Percentiles rank a stretch among this genome's conserved stretches.
These are phyloP conservation scores for Pelmatolapia mariae DNA, from an alignment of 2,113 vertebrate genomes.

Conservation along the genomic window DNA sequence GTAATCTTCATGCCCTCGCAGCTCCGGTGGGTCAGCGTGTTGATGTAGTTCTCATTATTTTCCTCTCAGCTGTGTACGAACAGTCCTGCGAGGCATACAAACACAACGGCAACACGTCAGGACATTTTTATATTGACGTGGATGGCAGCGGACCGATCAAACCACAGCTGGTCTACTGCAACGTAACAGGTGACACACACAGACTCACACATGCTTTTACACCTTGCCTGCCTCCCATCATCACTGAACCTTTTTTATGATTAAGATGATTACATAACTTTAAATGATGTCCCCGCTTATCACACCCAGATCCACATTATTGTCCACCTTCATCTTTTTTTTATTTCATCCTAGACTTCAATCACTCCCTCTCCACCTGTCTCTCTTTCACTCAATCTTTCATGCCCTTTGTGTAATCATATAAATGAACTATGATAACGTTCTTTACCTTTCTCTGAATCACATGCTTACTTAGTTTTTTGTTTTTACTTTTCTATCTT, in stretches of 20 bases:
- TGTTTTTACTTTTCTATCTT: not conserved
- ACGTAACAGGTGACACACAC: constrained; percentile 70
- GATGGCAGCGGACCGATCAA: constrained; percentile 82
- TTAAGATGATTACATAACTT: not conserved
- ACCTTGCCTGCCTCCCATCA: not conserved
- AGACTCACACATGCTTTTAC: not conserved
- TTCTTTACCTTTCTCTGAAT: not conserved
- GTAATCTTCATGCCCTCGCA: not conserved
- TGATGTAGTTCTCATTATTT: constrained; percentile 1
- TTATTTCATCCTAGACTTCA: not conserved
- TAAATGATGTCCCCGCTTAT: not conserved
- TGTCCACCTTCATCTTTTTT: not conserved
- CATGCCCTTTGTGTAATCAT: not conserved
- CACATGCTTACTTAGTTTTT: not conserved
- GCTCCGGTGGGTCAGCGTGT: not conserved
- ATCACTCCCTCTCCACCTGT: not conserved
- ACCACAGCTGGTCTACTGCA: constrained; percentile 81
- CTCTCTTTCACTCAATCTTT: not conserved
- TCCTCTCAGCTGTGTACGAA: constrained; percentile 68
- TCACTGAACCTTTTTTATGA: not conserved
- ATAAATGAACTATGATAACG: not conserved
- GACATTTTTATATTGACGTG: constrained; percentile 81
- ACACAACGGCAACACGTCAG: constrained; percentile 78
- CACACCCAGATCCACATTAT: not conserved
- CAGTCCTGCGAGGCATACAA: constrained; percentile 84